Percentiles rank a stretch among this genome's conserved stretches.
These are phyloP conservation scores for Corythornis vintsioides DNA, from an alignment of 2,113 vertebrate genomes.

Conservation along the genomic window DNA sequence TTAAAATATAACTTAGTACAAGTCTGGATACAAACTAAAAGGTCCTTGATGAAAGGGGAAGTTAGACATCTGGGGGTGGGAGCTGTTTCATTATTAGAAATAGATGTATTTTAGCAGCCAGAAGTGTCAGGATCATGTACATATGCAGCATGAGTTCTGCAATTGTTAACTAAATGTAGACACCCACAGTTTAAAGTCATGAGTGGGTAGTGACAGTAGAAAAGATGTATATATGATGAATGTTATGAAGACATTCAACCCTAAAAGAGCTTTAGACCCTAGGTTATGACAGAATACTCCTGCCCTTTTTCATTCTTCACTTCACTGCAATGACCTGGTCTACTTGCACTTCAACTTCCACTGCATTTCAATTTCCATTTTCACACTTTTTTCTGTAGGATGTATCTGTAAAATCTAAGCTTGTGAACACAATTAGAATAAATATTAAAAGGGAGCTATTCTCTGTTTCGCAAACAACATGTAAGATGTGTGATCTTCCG, in stretches of 20 bases:
- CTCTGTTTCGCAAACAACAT: neutral
- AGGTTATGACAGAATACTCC: neutral
- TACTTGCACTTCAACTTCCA: neutral
- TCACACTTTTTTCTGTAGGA: neutral
- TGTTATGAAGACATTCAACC: neutral
- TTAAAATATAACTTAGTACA: neutral
- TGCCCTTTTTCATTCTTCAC: neutral
- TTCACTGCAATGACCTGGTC: neutral
- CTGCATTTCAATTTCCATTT: neutral
- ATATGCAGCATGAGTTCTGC: fast-evolving
- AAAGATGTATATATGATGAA: neutral
- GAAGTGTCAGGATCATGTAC: neutral
- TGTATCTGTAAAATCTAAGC: neutral
- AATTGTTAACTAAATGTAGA: neutral
- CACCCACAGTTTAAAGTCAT: neutral
- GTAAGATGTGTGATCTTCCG: neutral
- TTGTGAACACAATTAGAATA: neutral
- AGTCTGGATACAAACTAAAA: neutral
- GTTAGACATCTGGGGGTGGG: neutral
- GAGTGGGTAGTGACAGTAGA: neutral
- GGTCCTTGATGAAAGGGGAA: neutral
- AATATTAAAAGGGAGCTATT: neutral
- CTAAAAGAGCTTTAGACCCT: neutral
- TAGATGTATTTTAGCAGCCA: neutral
- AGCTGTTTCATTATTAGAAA: neutral